Evolutionary conservation across 2,888 invertebrate genomes (phyloP).

Genomic region (Drosophila anomelani): DNA sequence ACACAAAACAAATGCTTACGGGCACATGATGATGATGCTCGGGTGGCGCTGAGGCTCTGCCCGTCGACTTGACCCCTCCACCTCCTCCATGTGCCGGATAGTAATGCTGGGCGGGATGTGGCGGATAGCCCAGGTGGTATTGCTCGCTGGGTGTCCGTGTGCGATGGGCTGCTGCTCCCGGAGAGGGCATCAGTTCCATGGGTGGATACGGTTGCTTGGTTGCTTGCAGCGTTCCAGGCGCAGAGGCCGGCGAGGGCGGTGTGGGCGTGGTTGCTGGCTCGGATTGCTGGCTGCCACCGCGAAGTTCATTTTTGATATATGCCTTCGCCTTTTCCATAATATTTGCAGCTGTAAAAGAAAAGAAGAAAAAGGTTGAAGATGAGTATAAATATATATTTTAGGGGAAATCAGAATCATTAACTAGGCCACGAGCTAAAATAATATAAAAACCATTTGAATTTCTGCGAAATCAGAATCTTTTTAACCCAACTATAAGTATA

Average conservation of each 20-base stretch:
- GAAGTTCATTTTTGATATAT: constrained; percentile 90
- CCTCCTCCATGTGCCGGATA: constrained; percentile 43
- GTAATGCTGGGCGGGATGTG: constrained; percentile 48
- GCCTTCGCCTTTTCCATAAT: constrained; percentile 89
- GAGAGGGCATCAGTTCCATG: constrained; percentile 65
- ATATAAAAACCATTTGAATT: no score
- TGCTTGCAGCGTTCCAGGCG: constrained; percentile 16
- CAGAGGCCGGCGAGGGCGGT: constrained; percentile 38
- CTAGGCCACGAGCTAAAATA: no score
- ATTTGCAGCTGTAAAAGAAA: constrained; percentile 40
- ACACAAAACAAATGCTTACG: constrained; percentile 88
- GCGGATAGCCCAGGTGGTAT: constrained; percentile 34
- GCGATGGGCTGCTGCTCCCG: constrained; percentile 53
- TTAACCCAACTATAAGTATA: no score
- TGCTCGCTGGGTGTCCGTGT: constrained; percentile 51
- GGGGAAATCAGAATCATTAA: no score
- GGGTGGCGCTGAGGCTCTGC: constrained; percentile 63
- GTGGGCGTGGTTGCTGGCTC: constrained; percentile 59
- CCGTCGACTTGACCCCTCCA: constrained; percentile 46
- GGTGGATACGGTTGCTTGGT: constrained; percentile 33
- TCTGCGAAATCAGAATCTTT: no score
- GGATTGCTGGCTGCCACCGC: constrained; percentile 84
- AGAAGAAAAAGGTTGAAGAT: not conserved
- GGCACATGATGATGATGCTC: constrained; percentile 77
- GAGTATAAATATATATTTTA: not conserved